Base-by-base conservation (phyloP, 1,140 invertebrate species). In the Drosophila funebris region DNA sequence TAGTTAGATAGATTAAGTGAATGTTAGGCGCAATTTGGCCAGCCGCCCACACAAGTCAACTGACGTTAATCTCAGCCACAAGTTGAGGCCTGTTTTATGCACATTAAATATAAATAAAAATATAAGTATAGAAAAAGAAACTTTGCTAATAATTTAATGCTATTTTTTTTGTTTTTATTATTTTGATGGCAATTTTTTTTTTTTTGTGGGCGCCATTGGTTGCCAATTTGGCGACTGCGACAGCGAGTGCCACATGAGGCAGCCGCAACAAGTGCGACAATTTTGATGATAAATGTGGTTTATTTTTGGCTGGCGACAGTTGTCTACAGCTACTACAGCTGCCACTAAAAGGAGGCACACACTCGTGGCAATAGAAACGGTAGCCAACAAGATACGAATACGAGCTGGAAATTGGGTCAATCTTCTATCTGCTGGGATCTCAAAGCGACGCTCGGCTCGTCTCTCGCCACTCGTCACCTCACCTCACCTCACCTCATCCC, bases 241-340 rank as follows among this genome's bases (percentile, higher is more conserved):
- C 29, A 43, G 29, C 29, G 14, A n/a, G 27, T 57, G 53, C 63
- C 63, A 48, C 53, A 20, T 33, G 66, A 13, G 61, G 39, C 68
- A 71, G 69, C 62, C 67, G 69, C 69, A 72, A 72, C 62, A 72
- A 72, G 69, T 72, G 69, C 69, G 53, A 67, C 69, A 53, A 67
- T 53, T 53, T 43, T 13, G 44, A 29, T 67, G 69, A 72, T 72
- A 67, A 67, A 72, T 72, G 69, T 14, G 4, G 14, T 43, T 48
- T 72, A 67, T 72, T 72, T 67, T 58, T 50, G 61, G 53, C 36
- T 48, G 60, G 43, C 57, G 57, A 60, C 57, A 60, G 60, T 52
- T 37, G 20, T 24, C 29, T 7, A 27, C 43, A 41, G 14, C 27
- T 13, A 13, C 6, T 14, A 16, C 24, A 29, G 63, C 36, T 22